Conservation (phyloP, 2,113 vertebrate species). For the Corydoras maculifer region DNA sequence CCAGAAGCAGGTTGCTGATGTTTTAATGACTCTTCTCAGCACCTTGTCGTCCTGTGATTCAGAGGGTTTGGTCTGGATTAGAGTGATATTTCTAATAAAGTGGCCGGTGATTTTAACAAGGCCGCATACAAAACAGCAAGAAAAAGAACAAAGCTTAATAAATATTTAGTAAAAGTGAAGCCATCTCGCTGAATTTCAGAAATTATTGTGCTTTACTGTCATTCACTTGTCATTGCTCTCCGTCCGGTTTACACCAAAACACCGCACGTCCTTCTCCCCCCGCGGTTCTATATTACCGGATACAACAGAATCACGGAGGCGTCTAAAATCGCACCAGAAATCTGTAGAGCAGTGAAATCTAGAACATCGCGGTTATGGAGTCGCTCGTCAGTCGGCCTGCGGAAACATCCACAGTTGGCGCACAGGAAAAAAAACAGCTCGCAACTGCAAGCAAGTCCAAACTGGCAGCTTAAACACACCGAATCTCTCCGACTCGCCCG, state of each 20-base stretch:
- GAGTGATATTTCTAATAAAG: too few relatives aligned
- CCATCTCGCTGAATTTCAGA: neutral
- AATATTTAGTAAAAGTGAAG: too few relatives aligned
- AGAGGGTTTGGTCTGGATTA: too few relatives aligned
- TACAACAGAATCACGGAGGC: conserved; percentile 13
- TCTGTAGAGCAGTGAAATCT: neutral
- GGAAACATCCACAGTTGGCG: conserved; percentile 30
- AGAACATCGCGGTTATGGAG: neutral
- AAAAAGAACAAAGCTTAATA: too few relatives aligned
- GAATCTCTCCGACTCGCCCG: conserved; percentile 25
- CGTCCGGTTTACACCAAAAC: conserved; percentile 5
- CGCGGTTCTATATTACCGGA: conserved; percentile 10
- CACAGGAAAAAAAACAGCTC: conserved; percentile 43
- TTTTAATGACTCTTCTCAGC: too few relatives aligned
- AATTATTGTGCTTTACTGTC: neutral
- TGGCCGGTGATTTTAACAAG: too few relatives aligned
- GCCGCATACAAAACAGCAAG: too few relatives aligned
- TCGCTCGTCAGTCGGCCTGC: conserved; percentile 33
- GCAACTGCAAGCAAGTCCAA: conserved; percentile 53
- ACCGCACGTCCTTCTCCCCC: neutral
- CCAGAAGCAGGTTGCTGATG: too few relatives aligned
- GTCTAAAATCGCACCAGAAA: neutral
- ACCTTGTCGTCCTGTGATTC: too few relatives aligned
- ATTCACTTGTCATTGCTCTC: conserved; percentile 20
- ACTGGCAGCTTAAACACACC: conserved; percentile 51